Percentiles rank a stretch among this genome's conserved stretches.
Evolutionary conservation across 2,113 vertebrate genomes (phyloP).

Genomic region (Cisticola juncidis): DNA sequence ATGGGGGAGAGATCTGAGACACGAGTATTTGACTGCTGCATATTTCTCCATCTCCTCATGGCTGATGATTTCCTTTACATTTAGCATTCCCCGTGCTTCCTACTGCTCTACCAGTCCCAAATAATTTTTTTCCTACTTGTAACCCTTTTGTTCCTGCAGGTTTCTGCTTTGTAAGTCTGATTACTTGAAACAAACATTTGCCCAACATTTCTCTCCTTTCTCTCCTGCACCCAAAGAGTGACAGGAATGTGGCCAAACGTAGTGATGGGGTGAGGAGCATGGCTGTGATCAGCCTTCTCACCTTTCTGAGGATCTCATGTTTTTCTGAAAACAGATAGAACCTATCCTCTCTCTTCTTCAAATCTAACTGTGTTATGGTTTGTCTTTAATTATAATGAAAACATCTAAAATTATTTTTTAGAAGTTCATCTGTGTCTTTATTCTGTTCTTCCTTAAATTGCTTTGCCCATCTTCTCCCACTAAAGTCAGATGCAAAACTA

Average conservation of each 20-base stretch:
- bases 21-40: not conserved
- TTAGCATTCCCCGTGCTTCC: not conserved
- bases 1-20: not conserved
- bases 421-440: not conserved
- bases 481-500: not conserved
- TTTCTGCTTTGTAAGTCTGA: not conserved
- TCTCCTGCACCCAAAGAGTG: not conserved
- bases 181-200: not conserved
- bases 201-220: not conserved
- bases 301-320: not conserved
- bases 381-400: not conserved
- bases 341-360: not conserved
- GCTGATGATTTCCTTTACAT: not conserved
- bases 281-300: not conserved
- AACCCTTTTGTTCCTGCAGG: not conserved
- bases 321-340: not conserved
- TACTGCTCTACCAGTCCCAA: not conserved
- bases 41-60: not conserved
- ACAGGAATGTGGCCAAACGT: rapidly evolving
- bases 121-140: not conserved
- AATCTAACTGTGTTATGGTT: not conserved
- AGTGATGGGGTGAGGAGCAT: rapidly evolving
- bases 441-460: not conserved
- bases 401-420: not conserved
- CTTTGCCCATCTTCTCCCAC: not conserved